These are phyloP conservation scores for Pheosia tremula DNA, from an alignment of 2,888 invertebrate genomes.

Conservation along the genomic window DNA sequence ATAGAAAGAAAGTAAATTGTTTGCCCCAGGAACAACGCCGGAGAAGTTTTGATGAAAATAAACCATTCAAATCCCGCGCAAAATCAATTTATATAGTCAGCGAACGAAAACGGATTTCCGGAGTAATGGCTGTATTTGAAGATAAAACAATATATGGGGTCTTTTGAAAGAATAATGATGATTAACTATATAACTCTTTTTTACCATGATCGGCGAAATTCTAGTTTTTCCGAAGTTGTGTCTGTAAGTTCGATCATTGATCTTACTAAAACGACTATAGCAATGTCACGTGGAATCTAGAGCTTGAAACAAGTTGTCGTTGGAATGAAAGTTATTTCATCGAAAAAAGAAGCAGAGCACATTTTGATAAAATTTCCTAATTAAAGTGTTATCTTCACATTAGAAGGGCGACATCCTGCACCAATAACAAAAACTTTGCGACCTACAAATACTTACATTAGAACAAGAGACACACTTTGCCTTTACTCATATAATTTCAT, in stretches of 20 bases:
- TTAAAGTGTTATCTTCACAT: not conserved
- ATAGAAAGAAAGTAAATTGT: not conserved
- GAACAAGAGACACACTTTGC: conserved; percentile 4
- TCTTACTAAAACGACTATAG: too few species aligned
- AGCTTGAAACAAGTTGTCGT: too few species aligned
- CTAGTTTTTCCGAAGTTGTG: too few species aligned
- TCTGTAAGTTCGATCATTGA: too few species aligned
- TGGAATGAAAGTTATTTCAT: too few species aligned
- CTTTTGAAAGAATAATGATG: too few species aligned
- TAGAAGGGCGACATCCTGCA: not conserved
- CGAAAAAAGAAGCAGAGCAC: too few species aligned
- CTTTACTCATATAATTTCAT: conserved; percentile 24
- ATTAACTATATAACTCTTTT: too few species aligned
- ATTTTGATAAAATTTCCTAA: too few species aligned
- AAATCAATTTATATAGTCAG: conserved; percentile 30
- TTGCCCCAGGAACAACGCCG: not conserved
- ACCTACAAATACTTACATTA: conserved; percentile 11
- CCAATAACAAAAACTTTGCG: conserved; percentile 8
- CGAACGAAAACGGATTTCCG: conserved; percentile 27
- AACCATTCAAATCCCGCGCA: conserved; percentile 18
- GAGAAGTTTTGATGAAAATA: conserved; percentile 19
- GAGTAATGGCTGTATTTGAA: conserved; percentile 15
- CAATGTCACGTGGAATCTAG: too few species aligned
- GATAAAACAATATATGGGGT: conserved; percentile 8
- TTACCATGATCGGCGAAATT: too few species aligned